These are phyloP conservation scores for Himalopsyche tibetana DNA, from an alignment of 2,888 invertebrate genomes.

Conservation along the genomic window DNA sequence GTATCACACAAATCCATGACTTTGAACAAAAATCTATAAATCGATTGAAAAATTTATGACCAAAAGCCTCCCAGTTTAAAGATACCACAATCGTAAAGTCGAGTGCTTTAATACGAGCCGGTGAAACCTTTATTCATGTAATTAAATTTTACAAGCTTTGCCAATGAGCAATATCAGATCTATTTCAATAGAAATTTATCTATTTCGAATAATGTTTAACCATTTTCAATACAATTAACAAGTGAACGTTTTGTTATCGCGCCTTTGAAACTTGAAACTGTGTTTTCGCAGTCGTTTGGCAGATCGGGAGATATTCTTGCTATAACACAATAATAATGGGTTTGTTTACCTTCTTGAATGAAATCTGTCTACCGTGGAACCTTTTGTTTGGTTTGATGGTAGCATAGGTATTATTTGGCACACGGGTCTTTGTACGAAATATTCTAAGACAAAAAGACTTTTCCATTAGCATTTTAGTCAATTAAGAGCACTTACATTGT, in stretches of 20 bases:
- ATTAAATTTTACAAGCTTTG: too few species aligned
- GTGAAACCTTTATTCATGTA: too few species aligned
- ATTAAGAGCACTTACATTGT: not conserved
- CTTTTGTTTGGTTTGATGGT: not conserved
- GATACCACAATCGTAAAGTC: too few species aligned
- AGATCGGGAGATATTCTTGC: conserved; percentile 4
- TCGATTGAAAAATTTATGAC: too few species aligned
- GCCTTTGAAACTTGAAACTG: not conserved
- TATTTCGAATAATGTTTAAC: too few species aligned
- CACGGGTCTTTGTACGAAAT: not conserved
- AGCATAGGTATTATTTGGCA: conserved; percentile 1
- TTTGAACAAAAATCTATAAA: too few species aligned
- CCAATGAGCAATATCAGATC: too few species aligned
- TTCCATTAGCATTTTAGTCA: conserved; percentile 12
- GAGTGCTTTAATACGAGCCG: too few species aligned
- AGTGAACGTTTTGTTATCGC: not conserved
- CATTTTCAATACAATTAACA: too few species aligned
- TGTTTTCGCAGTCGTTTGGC: not conserved
- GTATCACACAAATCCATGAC: too few species aligned
- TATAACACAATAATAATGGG: not conserved
- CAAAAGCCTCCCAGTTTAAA: too few species aligned
- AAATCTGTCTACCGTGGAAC: not conserved
- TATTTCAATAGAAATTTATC: too few species aligned
- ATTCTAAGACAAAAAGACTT: not conserved
- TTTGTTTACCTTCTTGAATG: not conserved